Evolutionary conservation across 2,888 invertebrate species (phyloP), one percentile per base, ranked within the genome.

Genomic region (Ophion obscuratus): DNA sequence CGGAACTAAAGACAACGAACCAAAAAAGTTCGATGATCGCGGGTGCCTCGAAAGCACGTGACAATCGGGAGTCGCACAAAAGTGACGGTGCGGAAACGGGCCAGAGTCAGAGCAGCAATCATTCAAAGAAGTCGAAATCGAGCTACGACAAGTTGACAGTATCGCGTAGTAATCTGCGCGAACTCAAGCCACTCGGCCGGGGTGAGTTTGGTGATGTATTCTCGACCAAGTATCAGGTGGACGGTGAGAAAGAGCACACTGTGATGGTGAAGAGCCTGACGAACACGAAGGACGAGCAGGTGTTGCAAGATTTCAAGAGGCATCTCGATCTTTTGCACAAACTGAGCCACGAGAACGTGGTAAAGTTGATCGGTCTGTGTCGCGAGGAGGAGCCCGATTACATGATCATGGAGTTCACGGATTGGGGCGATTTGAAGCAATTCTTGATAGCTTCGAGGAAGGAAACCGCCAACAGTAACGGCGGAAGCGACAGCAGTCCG

Each of bases 341-440:
- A 84, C 95, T 98, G n/a, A 96, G 97, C 7, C 98, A 98, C 93
- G 96, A 97, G 87, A 97, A 97, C 91, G 95, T 99, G 0, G 97
- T 96, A 0, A 96, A 96, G 61, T 94, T 99, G 67, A 95, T 97
- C 76, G 99, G 98, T 0, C 94, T 98, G 10, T 98, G 98, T 92
- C 96, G 97, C 68, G 97, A 97, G 76, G 95, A 96, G 4, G 98
- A 98, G 89, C 99, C 98, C 0, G 97, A 98, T 92, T 98, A 97
- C 91, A 96, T 99, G 96, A 96, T 99, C 31, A 94, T 98, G 17
- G 98, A 99, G 92, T 97, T 98, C 92, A 98, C 98, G 3, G 99
- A 99, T 93, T 99, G 98, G 99, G 99, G 99, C 7, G 99, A 99
- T 93, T 95, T 99, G 76, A 99, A 99, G 91, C 98, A 97, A 95